Conservation (phyloP, 2,113 vertebrate species). For the Macquaria australasica region DNA sequence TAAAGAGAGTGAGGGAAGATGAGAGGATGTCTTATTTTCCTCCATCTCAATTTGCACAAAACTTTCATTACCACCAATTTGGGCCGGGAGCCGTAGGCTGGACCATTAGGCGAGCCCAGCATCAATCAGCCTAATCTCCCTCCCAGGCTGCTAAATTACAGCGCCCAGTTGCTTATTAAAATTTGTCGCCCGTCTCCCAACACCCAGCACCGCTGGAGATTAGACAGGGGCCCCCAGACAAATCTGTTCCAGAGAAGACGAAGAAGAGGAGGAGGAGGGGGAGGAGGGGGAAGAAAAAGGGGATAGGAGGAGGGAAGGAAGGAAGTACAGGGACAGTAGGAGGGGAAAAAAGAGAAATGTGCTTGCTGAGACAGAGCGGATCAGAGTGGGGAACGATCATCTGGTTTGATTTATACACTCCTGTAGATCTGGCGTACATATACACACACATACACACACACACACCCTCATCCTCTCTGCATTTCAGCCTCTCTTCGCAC, state of each 20-base stretch:
- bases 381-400: slow-evolving; percentile 69
- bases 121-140: slow-evolving; percentile 88
- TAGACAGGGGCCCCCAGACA: slow-evolving; percentile 77
- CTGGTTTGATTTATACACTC: slow-evolving; percentile 81
- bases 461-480: not conserved
- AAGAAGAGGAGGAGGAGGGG: slow-evolving; percentile 1
- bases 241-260: slow-evolving; percentile 74
- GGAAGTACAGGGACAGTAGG: slow-evolving; percentile 62
- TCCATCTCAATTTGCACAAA: slow-evolving; percentile 87
- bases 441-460: slow-evolving; percentile 6
- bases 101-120: slow-evolving; percentile 82
- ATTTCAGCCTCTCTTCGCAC: slow-evolving; percentile 38
- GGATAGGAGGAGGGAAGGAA: slow-evolving; percentile 25
- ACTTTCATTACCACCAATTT: slow-evolving; percentile 88
- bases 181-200: slow-evolving; percentile 82
- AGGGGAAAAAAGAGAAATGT: slow-evolving; percentile 46
- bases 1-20: slow-evolving; percentile 58
- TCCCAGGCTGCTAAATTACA: slow-evolving; percentile 84
- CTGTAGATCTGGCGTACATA: slow-evolving; percentile 49
- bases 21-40: slow-evolving; percentile 70
- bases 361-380: slow-evolving; percentile 59
- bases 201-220: slow-evolving; percentile 76
- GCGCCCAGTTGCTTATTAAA: slow-evolving; percentile 83
- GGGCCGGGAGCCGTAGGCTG: slow-evolving; percentile 79
- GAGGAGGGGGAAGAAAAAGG: not conserved